phyloP scores from a whole-genome alignment of 2,113 vertebrate species.

The Pipa parva region DNA sequence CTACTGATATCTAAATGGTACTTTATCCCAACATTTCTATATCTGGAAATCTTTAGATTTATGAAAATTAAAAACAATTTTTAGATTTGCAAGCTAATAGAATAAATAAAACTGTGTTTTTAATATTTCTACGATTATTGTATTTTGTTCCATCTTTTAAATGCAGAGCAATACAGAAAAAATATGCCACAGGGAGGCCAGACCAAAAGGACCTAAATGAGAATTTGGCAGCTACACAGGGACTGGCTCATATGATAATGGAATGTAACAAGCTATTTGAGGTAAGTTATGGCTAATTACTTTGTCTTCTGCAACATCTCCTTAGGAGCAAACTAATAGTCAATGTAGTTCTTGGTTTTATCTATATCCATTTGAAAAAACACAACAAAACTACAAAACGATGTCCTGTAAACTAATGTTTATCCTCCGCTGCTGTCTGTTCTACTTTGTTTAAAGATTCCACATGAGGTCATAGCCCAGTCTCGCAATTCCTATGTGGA shows the following conservation, averaged over 20 bases:
- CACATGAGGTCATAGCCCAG: slow-evolving; percentile 87
- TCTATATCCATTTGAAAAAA: too few species aligned
- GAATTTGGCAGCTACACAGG: slow-evolving; percentile 91
- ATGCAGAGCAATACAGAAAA: slow-evolving; percentile 94
- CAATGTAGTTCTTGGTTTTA: too few species aligned
- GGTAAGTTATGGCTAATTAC: slow-evolving; percentile 59
- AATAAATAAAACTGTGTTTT: too few species aligned
- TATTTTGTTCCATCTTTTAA: too few species aligned
- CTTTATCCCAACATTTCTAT: too few species aligned
- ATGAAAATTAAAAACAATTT: too few species aligned
- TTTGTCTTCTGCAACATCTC: too few species aligned
- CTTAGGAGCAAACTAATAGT: too few species aligned
- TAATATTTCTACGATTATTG: too few species aligned
- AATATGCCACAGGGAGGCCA: slow-evolving; percentile 89
- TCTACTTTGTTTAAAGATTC: slow-evolving; percentile 66
- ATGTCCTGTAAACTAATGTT: neutral
- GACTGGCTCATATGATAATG: slow-evolving; percentile 93
- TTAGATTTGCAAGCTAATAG: too few species aligned
- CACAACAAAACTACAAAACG: neutral
- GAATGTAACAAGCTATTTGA: slow-evolving; percentile 93
- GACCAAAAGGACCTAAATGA: slow-evolving; percentile 97
- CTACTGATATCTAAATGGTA: too few species aligned
- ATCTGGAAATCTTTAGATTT: too few species aligned
- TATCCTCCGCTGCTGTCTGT: neutral
- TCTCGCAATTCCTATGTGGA: slow-evolving; percentile 86